phyloP scores from a whole-genome alignment of 2,888 invertebrate genomes.

The Microctonus brassicae region DNA sequence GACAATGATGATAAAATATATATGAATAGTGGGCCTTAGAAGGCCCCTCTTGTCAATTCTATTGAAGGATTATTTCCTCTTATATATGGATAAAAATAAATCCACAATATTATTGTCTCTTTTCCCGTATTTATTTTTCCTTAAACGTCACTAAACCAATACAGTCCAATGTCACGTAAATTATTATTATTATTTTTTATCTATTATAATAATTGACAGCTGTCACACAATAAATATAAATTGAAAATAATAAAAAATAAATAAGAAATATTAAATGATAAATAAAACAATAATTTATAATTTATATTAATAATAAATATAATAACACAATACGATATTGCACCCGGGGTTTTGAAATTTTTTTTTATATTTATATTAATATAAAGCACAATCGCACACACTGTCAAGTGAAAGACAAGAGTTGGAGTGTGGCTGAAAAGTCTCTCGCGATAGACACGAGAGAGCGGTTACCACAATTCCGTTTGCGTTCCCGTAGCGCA shows the following conservation, averaged over 20 bases:
- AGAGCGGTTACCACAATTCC: conserved; percentile 51
- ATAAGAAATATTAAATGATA: background rate
- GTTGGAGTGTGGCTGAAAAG: conserved; percentile 36
- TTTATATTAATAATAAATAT: too few relatives aligned
- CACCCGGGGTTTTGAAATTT: too few relatives aligned
- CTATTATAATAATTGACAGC: conserved; percentile 49
- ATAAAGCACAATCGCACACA: conserved; percentile 41
- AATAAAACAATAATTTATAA: background rate
- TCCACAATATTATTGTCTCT: background rate
- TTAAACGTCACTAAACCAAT: conserved; percentile 22
- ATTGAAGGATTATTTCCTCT: background rate
- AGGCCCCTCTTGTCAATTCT: conserved; percentile 2
- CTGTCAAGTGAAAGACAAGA: conserved; percentile 37
- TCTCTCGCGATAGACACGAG: conserved; percentile 51
- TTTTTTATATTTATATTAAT: background rate
- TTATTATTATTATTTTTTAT: conserved; percentile 24
- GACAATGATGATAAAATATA: background rate
- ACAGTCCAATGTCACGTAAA: conserved; percentile 36
- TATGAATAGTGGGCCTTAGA: background rate
- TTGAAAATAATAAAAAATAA: background rate
- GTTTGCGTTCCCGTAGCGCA: conserved; percentile 43
- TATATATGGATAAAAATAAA: background rate
- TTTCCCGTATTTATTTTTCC: background rate
- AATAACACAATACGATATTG: conserved; percentile 3
- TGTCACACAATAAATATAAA: conserved; percentile 53